phyloP scores from a whole-genome alignment of 2,888 invertebrate species.

The Himalopsyche japonica region DNA sequence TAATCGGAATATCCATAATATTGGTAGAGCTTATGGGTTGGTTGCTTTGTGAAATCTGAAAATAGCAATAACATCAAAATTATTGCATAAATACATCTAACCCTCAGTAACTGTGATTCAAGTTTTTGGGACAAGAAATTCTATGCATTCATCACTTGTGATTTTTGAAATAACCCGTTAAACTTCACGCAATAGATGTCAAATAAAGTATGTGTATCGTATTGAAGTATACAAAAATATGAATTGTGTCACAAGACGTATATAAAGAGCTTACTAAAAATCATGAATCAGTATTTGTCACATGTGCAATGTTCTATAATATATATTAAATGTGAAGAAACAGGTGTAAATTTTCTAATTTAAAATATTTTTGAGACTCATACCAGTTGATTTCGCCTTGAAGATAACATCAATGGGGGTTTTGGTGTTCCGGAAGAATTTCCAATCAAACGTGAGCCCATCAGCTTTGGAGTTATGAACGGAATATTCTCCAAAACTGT shows the following conservation, averaged over 20 bases:
- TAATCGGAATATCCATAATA: constrained; percentile 64
- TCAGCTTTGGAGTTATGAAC: constrained; percentile 19
- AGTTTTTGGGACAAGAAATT: no score
- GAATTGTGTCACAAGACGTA: no score
- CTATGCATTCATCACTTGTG: no score
- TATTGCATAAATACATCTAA: neutral
- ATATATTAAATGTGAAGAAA: neutral
- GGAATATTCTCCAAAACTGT: constrained; percentile 37
- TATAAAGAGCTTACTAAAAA: no score
- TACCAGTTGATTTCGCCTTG: constrained; percentile 3
- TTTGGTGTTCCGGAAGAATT: constrained; percentile 7
- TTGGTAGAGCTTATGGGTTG: constrained; percentile 47
- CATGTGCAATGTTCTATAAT: neutral
- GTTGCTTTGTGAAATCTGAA: constrained; percentile 4
- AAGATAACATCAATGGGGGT: constrained; percentile 4
- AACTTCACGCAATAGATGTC: no score
- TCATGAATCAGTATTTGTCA: no score
- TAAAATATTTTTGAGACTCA: neutral
- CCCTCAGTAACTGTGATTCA: no score
- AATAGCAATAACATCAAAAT: constrained; percentile 1
- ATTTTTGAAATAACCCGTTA: no score
- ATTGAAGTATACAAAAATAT: no score
- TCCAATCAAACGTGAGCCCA: neutral
- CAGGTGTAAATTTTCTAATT: neutral
- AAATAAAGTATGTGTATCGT: no score